Conservation (phyloP, 2,888 invertebrate species). For the Megamerina dolium region DNA sequence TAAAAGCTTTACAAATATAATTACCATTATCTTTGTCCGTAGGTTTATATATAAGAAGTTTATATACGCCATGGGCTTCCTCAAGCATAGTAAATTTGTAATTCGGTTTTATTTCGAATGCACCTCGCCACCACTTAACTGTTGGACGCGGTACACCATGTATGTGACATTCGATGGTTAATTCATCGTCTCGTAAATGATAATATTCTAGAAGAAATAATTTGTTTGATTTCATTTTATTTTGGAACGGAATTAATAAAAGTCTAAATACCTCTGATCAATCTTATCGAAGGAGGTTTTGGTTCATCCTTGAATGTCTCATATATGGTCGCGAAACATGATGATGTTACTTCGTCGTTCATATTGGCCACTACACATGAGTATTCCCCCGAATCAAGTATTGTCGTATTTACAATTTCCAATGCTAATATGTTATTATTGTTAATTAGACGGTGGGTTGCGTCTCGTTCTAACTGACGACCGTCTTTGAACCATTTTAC, state of each 20-base stretch:
- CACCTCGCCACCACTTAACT: slow-evolving; percentile 45
- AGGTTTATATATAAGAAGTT: slow-evolving; percentile 54
- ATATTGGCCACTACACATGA: slow-evolving; percentile 65
- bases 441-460: slow-evolving; percentile 49
- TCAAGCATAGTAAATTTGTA: slow-evolving; percentile 46
- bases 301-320: slow-evolving; percentile 66
- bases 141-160: slow-evolving; percentile 47
- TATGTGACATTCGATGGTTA: slow-evolving; percentile 54
- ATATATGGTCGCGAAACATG: slow-evolving; percentile 70
- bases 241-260: neutral
- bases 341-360: slow-evolving; percentile 65
- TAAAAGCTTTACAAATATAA: slow-evolving; percentile 65
- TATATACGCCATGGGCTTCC: slow-evolving; percentile 51
- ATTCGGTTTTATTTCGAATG: slow-evolving; percentile 40
- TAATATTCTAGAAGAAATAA: slow-evolving; percentile 43
- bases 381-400: slow-evolving; percentile 61
- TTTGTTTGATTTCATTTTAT: neutral
- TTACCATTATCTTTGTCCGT: slow-evolving; percentile 59
- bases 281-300: slow-evolving; percentile 67
- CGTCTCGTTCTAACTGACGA: slow-evolving; percentile 47
- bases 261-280: slow-evolving; percentile 54
- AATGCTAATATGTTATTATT: slow-evolving; percentile 57
- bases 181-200: slow-evolving; percentile 54
- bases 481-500: slow-evolving; percentile 73
- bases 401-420: slow-evolving; percentile 55